Conservation (phyloP, 2,888 invertebrate genomes). For the Drosophila neotestacea region DNA sequence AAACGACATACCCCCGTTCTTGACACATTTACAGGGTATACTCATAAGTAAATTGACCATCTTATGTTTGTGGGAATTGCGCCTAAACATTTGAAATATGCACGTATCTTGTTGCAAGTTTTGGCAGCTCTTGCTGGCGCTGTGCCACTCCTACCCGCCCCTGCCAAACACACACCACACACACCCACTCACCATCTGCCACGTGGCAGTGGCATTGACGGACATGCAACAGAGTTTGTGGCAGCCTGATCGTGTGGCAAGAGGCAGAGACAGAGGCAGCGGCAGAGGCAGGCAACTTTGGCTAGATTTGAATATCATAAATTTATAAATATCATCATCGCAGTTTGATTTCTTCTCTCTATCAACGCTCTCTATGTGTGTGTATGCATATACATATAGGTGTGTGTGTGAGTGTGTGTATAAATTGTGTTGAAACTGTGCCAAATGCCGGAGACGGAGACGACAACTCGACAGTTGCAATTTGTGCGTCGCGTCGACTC, state of each 20-base stretch:
- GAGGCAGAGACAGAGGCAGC: background rate
- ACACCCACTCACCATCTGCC: background rate
- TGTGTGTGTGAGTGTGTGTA: conserved; percentile 22
- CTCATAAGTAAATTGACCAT: background rate
- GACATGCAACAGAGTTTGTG: conserved; percentile 3
- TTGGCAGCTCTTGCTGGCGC: conserved; percentile 17
- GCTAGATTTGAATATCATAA: conserved; percentile 61
- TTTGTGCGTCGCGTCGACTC: conserved; percentile 68
- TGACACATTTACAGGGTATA: conserved; percentile 3
- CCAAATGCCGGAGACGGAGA: conserved; percentile 59
- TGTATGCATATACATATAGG: conserved; percentile 3
- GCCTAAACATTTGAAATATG: background rate
- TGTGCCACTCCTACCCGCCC: background rate
- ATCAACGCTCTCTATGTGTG: conserved; percentile 6
- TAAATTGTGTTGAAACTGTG: conserved; percentile 51
- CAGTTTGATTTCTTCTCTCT: conserved; percentile 28
- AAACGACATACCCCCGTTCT: background rate
- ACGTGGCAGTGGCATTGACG: conserved; percentile 22
- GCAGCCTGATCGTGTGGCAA: conserved; percentile 15
- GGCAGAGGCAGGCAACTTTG: background rate
- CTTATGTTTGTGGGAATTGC: background rate
- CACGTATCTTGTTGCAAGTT: conserved; percentile 16
- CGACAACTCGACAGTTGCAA: conserved; percentile 78
- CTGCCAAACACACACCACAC: background rate
- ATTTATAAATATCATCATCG: conserved; percentile 66